phyloP scores from a whole-genome alignment of 2,113 vertebrate species.

The Coreoperca whiteheadi region DNA sequence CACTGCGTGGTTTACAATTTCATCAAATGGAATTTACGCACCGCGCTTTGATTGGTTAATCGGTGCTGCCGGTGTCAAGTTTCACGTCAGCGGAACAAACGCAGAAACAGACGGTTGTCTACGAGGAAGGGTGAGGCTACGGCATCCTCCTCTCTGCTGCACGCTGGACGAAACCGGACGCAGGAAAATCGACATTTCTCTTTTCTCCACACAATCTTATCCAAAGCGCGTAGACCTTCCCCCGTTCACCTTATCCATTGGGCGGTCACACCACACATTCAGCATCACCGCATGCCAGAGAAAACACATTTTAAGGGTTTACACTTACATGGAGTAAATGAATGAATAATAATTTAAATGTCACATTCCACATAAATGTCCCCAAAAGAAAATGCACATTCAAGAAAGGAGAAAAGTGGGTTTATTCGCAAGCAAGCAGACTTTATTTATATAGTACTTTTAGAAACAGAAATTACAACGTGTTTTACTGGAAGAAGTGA shows the following conservation, averaged over 20 bases:
- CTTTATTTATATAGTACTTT: neutral
- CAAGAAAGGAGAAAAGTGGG: neutral
- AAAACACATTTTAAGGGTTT: neutral
- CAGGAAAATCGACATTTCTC: no score
- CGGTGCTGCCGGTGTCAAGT: constrained; percentile 12
- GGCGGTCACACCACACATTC: no score
- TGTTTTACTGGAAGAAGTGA: neutral
- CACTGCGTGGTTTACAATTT: neutral
- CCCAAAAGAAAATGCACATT: neutral
- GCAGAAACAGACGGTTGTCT: constrained; percentile 11
- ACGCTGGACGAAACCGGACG: neutral
- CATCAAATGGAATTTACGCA: constrained; percentile 50
- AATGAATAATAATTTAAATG: neutral
- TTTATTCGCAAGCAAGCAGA: neutral
- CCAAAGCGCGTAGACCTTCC: no score
- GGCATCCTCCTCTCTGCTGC: neutral
- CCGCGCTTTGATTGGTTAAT: constrained; percentile 49
- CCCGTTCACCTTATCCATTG: no score
- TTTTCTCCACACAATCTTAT: no score
- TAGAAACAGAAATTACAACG: neutral
- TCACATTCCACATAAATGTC: neutral
- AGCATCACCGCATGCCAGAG: no score
- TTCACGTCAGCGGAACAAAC: neutral
- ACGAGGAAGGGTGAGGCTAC: constrained; percentile 38
- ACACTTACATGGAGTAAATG: neutral